phyloP scores from a whole-genome alignment of 2,888 invertebrate species.

The Notodonta ziczac region DNA sequence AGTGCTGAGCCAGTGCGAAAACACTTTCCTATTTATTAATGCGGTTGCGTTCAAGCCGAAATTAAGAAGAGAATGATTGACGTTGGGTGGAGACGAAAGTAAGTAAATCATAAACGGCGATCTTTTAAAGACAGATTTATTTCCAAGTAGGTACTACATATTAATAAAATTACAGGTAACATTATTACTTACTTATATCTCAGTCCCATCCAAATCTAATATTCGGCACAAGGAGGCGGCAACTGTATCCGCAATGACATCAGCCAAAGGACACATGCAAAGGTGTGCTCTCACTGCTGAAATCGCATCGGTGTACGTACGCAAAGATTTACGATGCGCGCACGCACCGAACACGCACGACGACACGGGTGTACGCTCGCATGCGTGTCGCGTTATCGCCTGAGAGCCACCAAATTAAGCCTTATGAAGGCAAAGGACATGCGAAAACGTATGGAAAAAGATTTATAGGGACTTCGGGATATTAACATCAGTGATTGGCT shows the following conservation, averaged over 20 bases:
- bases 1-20: not conserved
- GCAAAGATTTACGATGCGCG: constrained; percentile 66
- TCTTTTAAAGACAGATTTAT: too few species aligned
- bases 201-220: not conserved
- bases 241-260: constrained; percentile 30
- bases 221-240: constrained; percentile 26
- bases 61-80: too few species aligned
- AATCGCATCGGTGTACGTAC: constrained; percentile 36
- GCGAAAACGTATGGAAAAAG: constrained; percentile 46
- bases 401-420: constrained; percentile 68
- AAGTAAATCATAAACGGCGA: too few species aligned
- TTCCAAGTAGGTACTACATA: too few species aligned
- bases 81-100: too few species aligned
- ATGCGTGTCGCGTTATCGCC: constrained; percentile 72
- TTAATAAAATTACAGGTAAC: too few species aligned
- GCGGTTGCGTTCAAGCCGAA: too few species aligned
- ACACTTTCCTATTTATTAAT: too few species aligned
- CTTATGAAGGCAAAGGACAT: constrained; percentile 72
- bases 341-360: constrained; percentile 62
- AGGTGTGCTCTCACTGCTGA: constrained; percentile 38
- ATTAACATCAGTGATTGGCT: constrained; percentile 18
- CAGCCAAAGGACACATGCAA: constrained; percentile 34
- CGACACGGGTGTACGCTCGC: constrained; percentile 52
- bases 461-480: constrained; percentile 41
- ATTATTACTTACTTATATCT: too few species aligned